These are phyloP conservation scores for Telmatherina bonti DNA, from an alignment of 2,797 vertebrate genomes.

Conservation along the genomic window DNA sequence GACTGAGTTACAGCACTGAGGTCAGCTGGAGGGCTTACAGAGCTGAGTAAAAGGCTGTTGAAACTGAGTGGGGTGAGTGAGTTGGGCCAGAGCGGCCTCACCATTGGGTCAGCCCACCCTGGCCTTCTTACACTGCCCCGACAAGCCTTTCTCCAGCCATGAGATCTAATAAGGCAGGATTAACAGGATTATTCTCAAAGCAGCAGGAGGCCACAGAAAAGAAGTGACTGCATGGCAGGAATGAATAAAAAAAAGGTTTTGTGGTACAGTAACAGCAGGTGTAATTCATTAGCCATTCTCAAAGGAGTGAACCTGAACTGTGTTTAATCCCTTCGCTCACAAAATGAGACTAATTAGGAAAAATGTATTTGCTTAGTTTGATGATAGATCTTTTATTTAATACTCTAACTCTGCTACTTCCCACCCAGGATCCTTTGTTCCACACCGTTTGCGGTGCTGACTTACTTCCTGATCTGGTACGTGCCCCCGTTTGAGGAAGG, in stretches of 20 bases:
- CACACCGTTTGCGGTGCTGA: constrained; percentile 88
- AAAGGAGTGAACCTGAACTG: neutral
- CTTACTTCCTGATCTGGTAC: constrained; percentile 94
- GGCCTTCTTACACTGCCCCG: constrained; percentile 10
- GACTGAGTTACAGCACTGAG: neutral
- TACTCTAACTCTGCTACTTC: neutral
- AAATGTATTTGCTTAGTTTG: neutral
- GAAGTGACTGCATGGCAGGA: constrained; percentile 21
- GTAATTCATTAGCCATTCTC: constrained; percentile 12
- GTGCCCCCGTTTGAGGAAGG: constrained; percentile 88
- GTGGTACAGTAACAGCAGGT: constrained; percentile 30
- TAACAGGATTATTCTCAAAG: constrained; percentile 66
- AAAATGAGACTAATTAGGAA: neutral
- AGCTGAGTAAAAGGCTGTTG: constrained; percentile 8
- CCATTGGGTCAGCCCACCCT: constrained; percentile 13
- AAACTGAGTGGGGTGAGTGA: constrained; percentile 14
- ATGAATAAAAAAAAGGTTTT: constrained; percentile 13
- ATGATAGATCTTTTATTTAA: neutral
- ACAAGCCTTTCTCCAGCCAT: constrained; percentile 47
- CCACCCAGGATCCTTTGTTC: constrained; percentile 90
- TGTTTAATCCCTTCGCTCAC: neutral
- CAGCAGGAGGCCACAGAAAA: constrained; percentile 27
- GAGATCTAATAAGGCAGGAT: constrained; percentile 49
- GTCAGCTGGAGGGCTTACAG: constrained; percentile 28
- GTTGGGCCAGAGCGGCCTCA: constrained; percentile 30